Evolutionary conservation across 2,797 vertebrate species (phyloP), one percentile per base, ranked within the genome.

Genomic region (Anguilla obscura): DNA sequence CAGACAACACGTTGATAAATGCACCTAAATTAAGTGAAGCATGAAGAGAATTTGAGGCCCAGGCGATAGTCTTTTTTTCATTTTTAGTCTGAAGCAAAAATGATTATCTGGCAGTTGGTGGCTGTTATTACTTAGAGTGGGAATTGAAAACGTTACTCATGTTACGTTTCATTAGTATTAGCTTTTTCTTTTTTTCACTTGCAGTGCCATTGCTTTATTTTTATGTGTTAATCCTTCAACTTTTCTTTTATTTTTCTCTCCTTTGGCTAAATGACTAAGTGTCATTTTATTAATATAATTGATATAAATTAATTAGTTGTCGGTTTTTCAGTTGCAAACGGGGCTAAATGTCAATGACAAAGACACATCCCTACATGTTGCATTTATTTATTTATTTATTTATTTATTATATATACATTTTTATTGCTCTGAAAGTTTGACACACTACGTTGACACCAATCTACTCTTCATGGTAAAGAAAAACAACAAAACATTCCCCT

Each of bases 31-130:
- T 82, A 48, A 82, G 79, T 82, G 24, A 4, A 82, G 2, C 74
- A 33, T 36, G 18, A 36, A 50, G 36, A 50, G 18, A 82, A 82
- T 50, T 48, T 48, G 7, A 48, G 40, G 45, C 40, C 21, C 40
- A 50, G 33, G 6, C 40, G 7, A 48, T 50, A 24, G 3, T 24
- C 6, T 48, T 10, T 48, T 24, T 82, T 76, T 76, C 40, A 6
- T 6, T 76, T 80, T 80, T 80, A 40, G 2, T 45, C 76, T 40
- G 33, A 7, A 40, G 33, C 36, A 8, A 80, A 80, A 80, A 40
- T 80, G 33, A 80, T 80, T 80, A 80, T 80, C 76, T 45, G 36
- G 76, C 79, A 82, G 45, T 82, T 45, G 18, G 79, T 24, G 79
- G 45, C 79, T 82, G 79, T 50, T 50, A 50, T 48, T 82, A 82